A percentile compares a stretch with the other conserved stretches of the same genome.
Conservation (phyloP, 2,797 vertebrate species). For the Acanthurus lineatus region DNA sequence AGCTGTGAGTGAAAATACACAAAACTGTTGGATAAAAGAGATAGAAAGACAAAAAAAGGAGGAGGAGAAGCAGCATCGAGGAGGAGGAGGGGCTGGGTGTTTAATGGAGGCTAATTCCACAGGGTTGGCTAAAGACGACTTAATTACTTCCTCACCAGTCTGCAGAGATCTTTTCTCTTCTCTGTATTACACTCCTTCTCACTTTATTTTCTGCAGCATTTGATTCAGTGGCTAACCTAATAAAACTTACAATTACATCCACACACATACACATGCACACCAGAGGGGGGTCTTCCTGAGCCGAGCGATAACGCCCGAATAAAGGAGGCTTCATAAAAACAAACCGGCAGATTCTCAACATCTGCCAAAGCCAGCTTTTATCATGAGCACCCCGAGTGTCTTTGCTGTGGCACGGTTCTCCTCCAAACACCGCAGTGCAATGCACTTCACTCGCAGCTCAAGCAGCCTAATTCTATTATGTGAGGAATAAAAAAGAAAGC, state of each 20-base stretch:
- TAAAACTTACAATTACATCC: slow-evolving; percentile 71
- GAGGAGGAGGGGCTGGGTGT: slow-evolving; percentile 10
- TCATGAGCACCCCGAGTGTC: slow-evolving; percentile 33
- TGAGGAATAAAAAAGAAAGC: slow-evolving; percentile 17
- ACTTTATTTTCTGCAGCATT: slow-evolving; percentile 47
- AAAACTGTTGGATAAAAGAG: slow-evolving; percentile 41
- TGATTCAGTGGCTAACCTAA: slow-evolving; percentile 75
- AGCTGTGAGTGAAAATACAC: slow-evolving; percentile 23
- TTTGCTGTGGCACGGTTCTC: slow-evolving; percentile 35
- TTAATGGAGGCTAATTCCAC: slow-evolving; percentile 67
- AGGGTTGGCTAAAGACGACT: slow-evolving; percentile 69
- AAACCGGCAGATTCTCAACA: slow-evolving; percentile 40
- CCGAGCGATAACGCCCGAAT: slow-evolving; percentile 18
- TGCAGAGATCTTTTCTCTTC: slow-evolving; percentile 64
- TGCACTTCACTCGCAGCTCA: slow-evolving; percentile 28
- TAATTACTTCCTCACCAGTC: slow-evolving; percentile 78
- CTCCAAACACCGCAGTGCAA: slow-evolving; percentile 40
- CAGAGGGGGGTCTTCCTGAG: slow-evolving; percentile 58
- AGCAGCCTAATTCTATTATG: slow-evolving; percentile 48
- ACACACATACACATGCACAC: neutral
- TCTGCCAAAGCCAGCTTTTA: slow-evolving; percentile 55
- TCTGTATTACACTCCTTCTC: slow-evolving; percentile 9
- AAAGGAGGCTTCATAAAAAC: slow-evolving; percentile 31
- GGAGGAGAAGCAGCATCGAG: neutral
- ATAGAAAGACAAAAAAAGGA: slow-evolving; percentile 5